Evolutionary conservation across 2,797 vertebrate species (phyloP), one percentile per base, ranked within the genome.

Genomic region (Sebastes hubbsi): DNA sequence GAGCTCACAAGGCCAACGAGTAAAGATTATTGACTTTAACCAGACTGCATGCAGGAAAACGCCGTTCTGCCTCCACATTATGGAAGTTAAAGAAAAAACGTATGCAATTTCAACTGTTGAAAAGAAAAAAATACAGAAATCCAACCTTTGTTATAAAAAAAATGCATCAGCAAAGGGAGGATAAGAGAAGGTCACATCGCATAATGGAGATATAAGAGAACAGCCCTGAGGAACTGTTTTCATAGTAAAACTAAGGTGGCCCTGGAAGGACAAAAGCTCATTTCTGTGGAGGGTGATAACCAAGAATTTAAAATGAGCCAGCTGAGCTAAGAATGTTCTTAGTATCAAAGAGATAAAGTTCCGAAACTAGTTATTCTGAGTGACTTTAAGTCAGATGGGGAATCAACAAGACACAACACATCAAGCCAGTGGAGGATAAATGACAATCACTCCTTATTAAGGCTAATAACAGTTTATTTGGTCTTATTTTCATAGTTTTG

Each of bases 201-300:
- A 64, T 64, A 62, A 70, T 36, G 75, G 56, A 42, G 58, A 55
- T 70, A 70, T 62, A 29, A 58, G 60, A 71, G 52, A 56, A 60
- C 14, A 64, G 67, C 60, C 67, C 76, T 64, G 76, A 78, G 67
- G 76, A 71, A 64, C 49, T 71, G 36, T 56, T 71, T 64, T 42
- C 66, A 30, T 59, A 32, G 52, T 71, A 10, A 78, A 64, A 58
- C 52, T 71, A 46, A 58, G 68, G 52, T 72, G 68, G 52, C 25
- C 59, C 76, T 32, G 49, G 59, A 77, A 78, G 59, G 76, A 58
- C 59, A 64, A 71, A 71, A 56, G 25, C 46, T 59, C 10, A 72
- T 78, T 49, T 72, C 76, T 70, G 49, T 78, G 59, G 25, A 63
- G 49, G 60, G 14, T 29, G 25, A 77, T 63, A 70, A 70, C 4